Evolutionary conservation across 2,797 vertebrate species (phyloP).

Genomic region (Jordanella pulchra): DNA sequence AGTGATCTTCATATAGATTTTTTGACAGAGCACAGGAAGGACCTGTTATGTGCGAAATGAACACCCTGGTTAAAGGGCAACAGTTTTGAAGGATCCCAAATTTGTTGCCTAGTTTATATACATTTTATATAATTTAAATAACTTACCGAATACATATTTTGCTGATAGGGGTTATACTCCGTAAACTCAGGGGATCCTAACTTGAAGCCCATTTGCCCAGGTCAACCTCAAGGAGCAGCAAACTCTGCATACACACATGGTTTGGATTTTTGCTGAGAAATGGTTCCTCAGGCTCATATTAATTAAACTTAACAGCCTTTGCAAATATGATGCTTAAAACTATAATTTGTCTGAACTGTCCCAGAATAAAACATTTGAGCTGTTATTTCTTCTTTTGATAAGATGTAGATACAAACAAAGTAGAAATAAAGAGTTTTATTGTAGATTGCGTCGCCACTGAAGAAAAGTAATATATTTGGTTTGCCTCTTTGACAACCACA

Average conservation of each 20-base stretch:
- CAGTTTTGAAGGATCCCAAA: background rate
- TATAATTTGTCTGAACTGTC: too few species aligned
- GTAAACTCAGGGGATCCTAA: background rate
- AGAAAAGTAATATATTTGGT: too few species aligned
- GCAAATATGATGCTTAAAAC: too few species aligned
- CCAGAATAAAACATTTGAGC: too few species aligned
- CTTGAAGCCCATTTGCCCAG: background rate
- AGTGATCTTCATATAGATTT: background rate
- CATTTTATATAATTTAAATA: background rate
- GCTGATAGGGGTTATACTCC: background rate
- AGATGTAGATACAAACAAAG: too few species aligned
- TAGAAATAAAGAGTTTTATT: too few species aligned
- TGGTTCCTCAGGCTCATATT: background rate
- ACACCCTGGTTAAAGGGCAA: too few species aligned
- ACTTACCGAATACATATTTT: background rate
- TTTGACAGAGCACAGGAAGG: background rate
- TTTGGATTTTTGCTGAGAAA: background rate
- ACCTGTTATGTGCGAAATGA: background rate
- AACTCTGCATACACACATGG: background rate
- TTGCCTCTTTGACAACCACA: too few species aligned
- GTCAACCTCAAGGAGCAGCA: background rate
- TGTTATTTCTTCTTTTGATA: too few species aligned
- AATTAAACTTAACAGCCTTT: too few species aligned
- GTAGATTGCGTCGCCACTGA: too few species aligned
- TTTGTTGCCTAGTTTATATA: background rate